A percentile compares a stretch with the other conserved stretches of the same genome.
Conservation (phyloP, 2,797 vertebrate species). For the Falco naumanni region DNA sequence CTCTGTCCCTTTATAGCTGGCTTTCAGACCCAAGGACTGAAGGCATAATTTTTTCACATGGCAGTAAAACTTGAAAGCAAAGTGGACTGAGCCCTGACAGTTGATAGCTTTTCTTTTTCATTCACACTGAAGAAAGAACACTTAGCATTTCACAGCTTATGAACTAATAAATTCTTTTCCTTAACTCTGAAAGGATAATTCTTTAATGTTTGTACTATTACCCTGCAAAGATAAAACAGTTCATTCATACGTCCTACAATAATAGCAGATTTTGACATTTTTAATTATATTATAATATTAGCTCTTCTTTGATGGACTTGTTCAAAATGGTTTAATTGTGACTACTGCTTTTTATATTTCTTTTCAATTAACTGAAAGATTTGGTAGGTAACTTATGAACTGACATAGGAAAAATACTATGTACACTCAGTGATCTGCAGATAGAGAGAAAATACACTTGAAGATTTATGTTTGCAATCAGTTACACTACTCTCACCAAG, state of each 20-base stretch:
- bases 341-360: not conserved
- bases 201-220: not conserved
- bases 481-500: not conserved
- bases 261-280: not conserved
- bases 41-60: not conserved
- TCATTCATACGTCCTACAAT: not conserved
- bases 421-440: not conserved
- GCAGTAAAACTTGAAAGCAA: conserved; percentile 37
- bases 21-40: not conserved
- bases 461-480: not conserved
- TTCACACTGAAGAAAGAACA: not conserved
- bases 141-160: conserved; percentile 4
- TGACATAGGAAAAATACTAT: not conserved
- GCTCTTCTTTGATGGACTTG: not conserved
- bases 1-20: not conserved
- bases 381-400: not conserved
- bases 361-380: not conserved
- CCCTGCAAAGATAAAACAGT: not conserved
- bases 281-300: not conserved
- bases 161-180: not conserved
- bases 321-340: not conserved
- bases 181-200: not conserved
- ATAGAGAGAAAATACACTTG: not conserved
- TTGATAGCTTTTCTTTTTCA: not conserved
- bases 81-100: conserved; percentile 1